Evolutionary conservation across 1,140 invertebrate genomes (phyloP).

Genomic region (Papilio xuthus): DNA sequence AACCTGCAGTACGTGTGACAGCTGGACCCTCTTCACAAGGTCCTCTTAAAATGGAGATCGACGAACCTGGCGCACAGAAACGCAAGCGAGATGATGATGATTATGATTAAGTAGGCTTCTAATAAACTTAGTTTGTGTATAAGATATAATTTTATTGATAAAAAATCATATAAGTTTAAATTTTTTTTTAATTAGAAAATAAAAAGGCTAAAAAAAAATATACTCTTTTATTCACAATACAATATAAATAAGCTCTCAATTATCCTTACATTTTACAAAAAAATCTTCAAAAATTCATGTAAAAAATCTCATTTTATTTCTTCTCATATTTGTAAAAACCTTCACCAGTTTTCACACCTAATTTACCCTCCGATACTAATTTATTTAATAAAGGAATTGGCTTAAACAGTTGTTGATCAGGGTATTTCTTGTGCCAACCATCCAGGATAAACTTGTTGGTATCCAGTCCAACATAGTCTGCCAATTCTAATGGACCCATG

Average conservation of each 20-base stretch:
- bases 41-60: constrained; percentile 81
- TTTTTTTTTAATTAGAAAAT: constrained; percentile 5
- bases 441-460: constrained; percentile 85
- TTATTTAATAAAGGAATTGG: constrained; percentile 86
- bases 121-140: not conserved
- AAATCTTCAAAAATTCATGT: constrained; percentile 3
- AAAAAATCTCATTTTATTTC: constrained; percentile 60
- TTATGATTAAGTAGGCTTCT: constrained; percentile 76
- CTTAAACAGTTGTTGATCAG: constrained; percentile 89
- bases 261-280: constrained; percentile 32
- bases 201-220: constrained; percentile 38
- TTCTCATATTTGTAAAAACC: constrained; percentile 93
- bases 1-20: constrained; percentile 85
- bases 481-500: constrained; percentile 92
- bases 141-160: constrained; percentile 13
- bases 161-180: not conserved
- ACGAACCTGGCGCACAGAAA: constrained; percentile 79
- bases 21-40: constrained; percentile 78
- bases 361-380: constrained; percentile 90
- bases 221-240: constrained; percentile 40
- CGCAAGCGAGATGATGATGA: constrained; percentile 87
- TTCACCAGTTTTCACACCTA: constrained; percentile 92
- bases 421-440: constrained; percentile 90
- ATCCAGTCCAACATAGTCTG: constrained; percentile 91
- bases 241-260: constrained; percentile 42